Evolutionary conservation across 2,888 invertebrate species (phyloP).

Genomic region (Drosophila paramelanica): DNA sequence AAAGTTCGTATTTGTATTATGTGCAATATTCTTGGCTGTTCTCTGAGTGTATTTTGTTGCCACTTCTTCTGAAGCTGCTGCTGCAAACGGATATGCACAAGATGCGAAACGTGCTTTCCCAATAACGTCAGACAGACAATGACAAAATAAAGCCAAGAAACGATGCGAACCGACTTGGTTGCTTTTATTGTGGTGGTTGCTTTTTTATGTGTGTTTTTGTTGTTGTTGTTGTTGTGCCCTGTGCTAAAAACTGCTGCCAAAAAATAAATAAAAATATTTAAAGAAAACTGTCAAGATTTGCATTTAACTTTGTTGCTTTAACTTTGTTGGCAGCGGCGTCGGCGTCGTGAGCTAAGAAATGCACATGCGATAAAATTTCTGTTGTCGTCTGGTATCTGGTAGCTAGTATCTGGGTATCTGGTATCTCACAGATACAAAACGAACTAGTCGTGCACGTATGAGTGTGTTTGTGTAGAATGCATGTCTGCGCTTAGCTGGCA

Average conservation of each 20-base stretch:
- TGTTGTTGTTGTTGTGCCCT: slow-evolving; percentile 21
- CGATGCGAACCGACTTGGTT: slow-evolving; percentile 55
- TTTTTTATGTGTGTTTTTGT: slow-evolving; percentile 8
- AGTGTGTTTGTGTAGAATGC: slow-evolving; percentile 11
- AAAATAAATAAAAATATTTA: slow-evolving; percentile 73
- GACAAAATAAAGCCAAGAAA: slow-evolving; percentile 62
- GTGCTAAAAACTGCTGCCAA: slow-evolving; percentile 62
- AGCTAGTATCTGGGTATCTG: slow-evolving; percentile 45
- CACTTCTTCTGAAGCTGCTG: slow-evolving; percentile 30
- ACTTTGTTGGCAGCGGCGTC: slow-evolving; percentile 33
- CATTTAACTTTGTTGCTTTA: slow-evolving; percentile 61
- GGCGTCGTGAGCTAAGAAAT: slow-evolving; percentile 67
- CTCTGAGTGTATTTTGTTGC: slow-evolving; percentile 19
- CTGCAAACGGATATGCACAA: slow-evolving; percentile 67
- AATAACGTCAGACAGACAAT: slow-evolving; percentile 66
- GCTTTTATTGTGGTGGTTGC: slow-evolving; percentile 12
- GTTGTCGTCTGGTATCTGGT: slow-evolving; percentile 24
- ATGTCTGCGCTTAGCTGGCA: slow-evolving; percentile 45
- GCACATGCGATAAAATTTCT: slow-evolving; percentile 70
- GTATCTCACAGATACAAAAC: slow-evolving; percentile 55
- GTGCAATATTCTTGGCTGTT: background rate
- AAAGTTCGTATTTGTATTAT: background rate
- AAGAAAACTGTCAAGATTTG: slow-evolving; percentile 79
- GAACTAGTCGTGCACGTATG: slow-evolving; percentile 1
- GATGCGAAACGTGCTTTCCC: slow-evolving; percentile 76